Evolutionary conservation across 2,888 invertebrate species (phyloP).

Genomic region (Caenorhabditis sp.): DNA sequence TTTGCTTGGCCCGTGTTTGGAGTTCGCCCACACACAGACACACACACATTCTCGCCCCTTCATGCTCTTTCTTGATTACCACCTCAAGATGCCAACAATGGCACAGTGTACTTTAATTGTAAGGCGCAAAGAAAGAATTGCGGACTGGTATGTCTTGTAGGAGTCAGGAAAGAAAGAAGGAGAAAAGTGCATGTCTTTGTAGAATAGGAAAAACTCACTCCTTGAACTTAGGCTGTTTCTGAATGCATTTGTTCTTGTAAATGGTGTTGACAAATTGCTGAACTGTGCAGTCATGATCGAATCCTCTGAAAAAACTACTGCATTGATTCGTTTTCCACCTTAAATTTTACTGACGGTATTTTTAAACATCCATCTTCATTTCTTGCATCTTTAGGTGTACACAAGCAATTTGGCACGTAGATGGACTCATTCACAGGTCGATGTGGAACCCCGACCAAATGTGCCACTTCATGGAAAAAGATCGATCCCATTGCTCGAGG

Average conservation of each 20-base stretch:
- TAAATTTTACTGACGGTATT: constrained; percentile 72
- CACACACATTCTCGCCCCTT: constrained; percentile 22
- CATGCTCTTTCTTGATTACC: constrained; percentile 52
- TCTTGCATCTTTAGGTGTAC: constrained; percentile 42
- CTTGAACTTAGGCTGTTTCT: constrained; percentile 35
- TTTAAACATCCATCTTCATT: constrained; percentile 72
- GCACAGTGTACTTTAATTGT: constrained; percentile 44
- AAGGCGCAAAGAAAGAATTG: constrained; percentile 16
- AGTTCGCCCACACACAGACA: constrained; percentile 35
- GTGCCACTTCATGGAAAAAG: constrained; percentile 81
- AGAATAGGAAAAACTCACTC: constrained; percentile 31
- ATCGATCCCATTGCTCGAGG: constrained; percentile 82
- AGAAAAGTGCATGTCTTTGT: constrained; percentile 1
- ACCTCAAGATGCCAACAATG: constrained; percentile 44
- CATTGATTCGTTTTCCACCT: neutral
- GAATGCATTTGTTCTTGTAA: constrained; percentile 77
- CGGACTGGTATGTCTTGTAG: too few relatives aligned
- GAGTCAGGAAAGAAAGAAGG: too few relatives aligned
- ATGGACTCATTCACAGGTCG: constrained; percentile 63
- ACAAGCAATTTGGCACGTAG: constrained; percentile 68
- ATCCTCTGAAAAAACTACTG: constrained; percentile 78
- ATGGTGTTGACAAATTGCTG: constrained; percentile 79
- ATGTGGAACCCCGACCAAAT: constrained; percentile 80
- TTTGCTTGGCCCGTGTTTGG: constrained; percentile 37
- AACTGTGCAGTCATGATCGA: constrained; percentile 81